These are phyloP conservation scores for Oreortyx pictus DNA, from an alignment of 2,797 vertebrate species.

Conservation along the genomic window DNA sequence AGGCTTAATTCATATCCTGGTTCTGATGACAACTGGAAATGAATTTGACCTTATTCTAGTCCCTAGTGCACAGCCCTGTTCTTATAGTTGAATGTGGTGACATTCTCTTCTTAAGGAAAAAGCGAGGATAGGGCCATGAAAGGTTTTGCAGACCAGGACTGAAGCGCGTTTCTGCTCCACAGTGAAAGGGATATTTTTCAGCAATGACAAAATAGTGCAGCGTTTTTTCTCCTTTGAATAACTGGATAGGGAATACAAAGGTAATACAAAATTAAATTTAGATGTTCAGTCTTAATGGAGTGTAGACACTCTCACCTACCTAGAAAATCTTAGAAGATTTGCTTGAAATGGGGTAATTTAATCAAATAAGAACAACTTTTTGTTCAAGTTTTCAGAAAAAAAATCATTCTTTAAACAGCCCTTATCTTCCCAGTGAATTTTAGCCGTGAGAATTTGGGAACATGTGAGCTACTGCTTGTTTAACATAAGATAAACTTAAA, in stretches of 20 bases:
- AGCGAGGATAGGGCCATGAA: not conserved
- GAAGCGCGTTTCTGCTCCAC: not conserved
- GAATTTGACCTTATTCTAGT: constrained; percentile 54
- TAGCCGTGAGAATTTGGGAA: not conserved
- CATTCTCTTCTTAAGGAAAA: constrained; percentile 2
- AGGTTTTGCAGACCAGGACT: not conserved
- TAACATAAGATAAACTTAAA: not conserved
- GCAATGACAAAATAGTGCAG: not conserved
- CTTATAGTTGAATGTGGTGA: constrained; percentile 9
- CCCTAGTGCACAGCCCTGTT: not conserved
- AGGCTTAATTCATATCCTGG: constrained; percentile 60
- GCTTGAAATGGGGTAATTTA: not conserved
- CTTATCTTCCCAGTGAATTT: not conserved
- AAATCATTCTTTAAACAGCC: not conserved
- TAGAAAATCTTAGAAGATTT: not conserved
- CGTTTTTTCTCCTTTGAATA: not conserved
- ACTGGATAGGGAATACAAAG: not conserved
- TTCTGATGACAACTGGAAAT: constrained; percentile 63
- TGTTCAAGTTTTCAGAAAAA: not conserved
- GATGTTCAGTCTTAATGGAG: not conserved
- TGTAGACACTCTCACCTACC: not conserved
- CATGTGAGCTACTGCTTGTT: not conserved
- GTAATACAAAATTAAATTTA: not conserved
- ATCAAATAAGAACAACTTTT: not conserved
- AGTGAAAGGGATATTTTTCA: not conserved